phyloP scores from a whole-genome alignment of 1,140 invertebrate genomes.

The Antheraea mylitta region DNA sequence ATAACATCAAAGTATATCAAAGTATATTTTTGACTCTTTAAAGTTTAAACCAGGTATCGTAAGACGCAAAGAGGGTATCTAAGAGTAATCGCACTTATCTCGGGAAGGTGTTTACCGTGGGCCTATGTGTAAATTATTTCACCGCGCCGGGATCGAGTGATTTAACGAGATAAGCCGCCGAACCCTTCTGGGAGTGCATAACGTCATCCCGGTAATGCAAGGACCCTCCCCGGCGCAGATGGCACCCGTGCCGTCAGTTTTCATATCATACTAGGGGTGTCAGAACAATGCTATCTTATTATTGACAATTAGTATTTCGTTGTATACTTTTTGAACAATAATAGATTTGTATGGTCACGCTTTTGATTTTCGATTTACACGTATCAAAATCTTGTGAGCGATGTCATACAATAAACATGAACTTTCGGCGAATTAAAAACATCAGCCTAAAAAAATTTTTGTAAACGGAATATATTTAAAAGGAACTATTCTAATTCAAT shows the following conservation, averaged over 20 bases:
- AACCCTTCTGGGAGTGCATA: slow-evolving; percentile 73
- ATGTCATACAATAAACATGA: too few relatives aligned
- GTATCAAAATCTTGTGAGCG: too few relatives aligned
- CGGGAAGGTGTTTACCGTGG: slow-evolving; percentile 51
- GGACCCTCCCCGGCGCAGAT: slow-evolving; percentile 66
- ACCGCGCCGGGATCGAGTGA: slow-evolving; percentile 44
- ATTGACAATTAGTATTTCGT: neutral
- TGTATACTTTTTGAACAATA: too few relatives aligned
- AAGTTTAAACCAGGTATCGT: neutral
- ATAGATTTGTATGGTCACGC: too few relatives aligned
- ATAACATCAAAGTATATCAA: neutral
- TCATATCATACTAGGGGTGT: slow-evolving; percentile 54
- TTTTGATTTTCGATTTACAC: too few relatives aligned
- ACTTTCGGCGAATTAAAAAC: too few relatives aligned
- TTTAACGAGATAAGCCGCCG: slow-evolving; percentile 68
- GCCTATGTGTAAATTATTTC: slow-evolving; percentile 58
- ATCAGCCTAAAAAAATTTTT: too few relatives aligned
- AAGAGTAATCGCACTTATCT: slow-evolving; percentile 27
- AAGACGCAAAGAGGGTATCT: neutral
- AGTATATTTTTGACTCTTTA: neutral
- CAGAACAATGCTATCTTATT: neutral
- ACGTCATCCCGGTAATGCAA: slow-evolving; percentile 75
- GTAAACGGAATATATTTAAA: too few relatives aligned
- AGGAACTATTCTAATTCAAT: too few relatives aligned
- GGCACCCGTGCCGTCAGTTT: slow-evolving; percentile 62